Evolutionary conservation across 2,113 vertebrate genomes (phyloP).

Genomic region (Pseudorectes ferrugineus): DNA sequence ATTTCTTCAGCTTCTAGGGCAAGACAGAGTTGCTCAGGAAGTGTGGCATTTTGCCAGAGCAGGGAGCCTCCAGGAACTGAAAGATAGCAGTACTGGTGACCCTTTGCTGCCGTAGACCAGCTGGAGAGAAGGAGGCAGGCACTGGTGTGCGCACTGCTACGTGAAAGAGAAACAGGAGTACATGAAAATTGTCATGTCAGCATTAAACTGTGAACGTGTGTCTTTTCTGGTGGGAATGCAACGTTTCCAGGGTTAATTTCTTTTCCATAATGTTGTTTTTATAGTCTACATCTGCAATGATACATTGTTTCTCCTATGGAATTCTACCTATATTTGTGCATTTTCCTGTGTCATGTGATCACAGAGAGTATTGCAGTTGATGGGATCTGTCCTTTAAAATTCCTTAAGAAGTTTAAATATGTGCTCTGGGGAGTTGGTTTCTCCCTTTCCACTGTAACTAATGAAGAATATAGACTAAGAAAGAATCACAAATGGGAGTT

Average conservation of each 20-base stretch:
- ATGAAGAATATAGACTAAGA: neutral
- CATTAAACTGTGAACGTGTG: neutral
- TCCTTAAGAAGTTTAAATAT: neutral
- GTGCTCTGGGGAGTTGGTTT: neutral
- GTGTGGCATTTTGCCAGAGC: constrained; percentile 16
- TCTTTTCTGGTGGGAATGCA: neutral
- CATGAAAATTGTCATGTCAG: neutral
- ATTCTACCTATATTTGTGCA: neutral
- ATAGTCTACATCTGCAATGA: neutral
- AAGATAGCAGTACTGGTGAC: neutral
- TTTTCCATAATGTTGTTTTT: neutral
- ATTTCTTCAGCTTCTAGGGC: neutral
- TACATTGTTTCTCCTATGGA: neutral
- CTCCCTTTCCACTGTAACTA: neutral
- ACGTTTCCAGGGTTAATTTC: neutral
- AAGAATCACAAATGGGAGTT: neutral
- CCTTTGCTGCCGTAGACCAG: neutral
- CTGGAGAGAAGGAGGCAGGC: neutral
- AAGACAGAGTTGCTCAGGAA: constrained; percentile 20
- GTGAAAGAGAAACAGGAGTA: neutral
- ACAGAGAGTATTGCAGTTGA: neutral
- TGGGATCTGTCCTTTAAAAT: neutral
- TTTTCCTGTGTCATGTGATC: neutral
- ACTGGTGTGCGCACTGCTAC: neutral
- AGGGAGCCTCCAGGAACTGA: constrained; percentile 7